These are phyloP conservation scores for Chaetodon trifascialis DNA, from an alignment of 2,113 vertebrate species.

Conservation along the genomic window DNA sequence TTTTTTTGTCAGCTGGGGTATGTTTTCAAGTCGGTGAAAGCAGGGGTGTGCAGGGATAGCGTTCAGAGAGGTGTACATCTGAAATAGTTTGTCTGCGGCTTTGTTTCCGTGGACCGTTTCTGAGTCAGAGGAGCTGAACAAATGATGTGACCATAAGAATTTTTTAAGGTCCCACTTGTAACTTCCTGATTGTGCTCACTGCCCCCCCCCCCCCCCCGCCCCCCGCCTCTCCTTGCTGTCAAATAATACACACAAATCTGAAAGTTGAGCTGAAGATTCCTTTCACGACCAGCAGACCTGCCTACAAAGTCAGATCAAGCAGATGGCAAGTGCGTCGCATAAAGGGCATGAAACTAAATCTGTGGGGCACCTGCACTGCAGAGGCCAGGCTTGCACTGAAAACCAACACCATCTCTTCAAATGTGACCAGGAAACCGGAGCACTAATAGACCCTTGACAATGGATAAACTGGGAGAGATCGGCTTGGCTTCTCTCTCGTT, in stretches of 20 bases:
- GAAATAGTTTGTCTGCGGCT: slow-evolving; percentile 34
- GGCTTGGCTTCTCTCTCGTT: slow-evolving; percentile 38
- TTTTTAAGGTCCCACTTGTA: not conserved
- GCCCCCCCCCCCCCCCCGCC: not conserved
- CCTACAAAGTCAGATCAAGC: slow-evolving; percentile 63
- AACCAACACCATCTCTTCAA: slow-evolving; percentile 65
- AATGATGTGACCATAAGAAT: not conserved
- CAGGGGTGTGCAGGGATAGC: slow-evolving; percentile 16
- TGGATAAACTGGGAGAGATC: slow-evolving; percentile 52
- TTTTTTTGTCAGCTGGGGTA: slow-evolving; percentile 30
- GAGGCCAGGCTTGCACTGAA: slow-evolving; percentile 63
- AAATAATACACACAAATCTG: slow-evolving; percentile 44
- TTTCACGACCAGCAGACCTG: slow-evolving; percentile 43
- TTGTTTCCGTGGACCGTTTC: slow-evolving; percentile 47
- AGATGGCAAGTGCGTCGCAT: slow-evolving; percentile 77
- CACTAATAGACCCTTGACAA: slow-evolving; percentile 60
- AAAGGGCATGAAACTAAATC: slow-evolving; percentile 77
- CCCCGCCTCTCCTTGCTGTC: slow-evolving; percentile 15
- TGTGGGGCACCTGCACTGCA: slow-evolving; percentile 70
- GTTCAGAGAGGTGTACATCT: slow-evolving; percentile 14
- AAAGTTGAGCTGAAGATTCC: slow-evolving; percentile 56
- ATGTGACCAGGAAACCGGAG: slow-evolving; percentile 72
- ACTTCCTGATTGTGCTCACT: not conserved
- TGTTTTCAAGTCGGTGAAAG: slow-evolving; percentile 43
- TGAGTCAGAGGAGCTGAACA: slow-evolving; percentile 36